Conservation (phyloP, 2,888 invertebrate genomes). For the Zygothrica quintamaculata region DNA sequence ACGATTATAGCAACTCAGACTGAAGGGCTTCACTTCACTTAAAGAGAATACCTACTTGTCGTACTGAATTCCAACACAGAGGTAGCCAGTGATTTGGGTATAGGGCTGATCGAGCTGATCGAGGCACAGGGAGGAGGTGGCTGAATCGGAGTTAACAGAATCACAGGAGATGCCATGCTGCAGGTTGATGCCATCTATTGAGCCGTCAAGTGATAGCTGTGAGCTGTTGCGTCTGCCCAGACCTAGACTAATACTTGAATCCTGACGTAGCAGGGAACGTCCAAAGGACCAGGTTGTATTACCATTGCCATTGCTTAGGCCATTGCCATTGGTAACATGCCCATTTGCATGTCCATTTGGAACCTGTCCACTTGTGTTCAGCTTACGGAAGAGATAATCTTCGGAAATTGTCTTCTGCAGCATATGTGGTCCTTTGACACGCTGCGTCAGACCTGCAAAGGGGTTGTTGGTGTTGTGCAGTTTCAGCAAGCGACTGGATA, state of each 20-base stretch:
- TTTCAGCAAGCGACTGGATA: slow-evolving; percentile 72
- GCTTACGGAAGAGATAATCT: slow-evolving; percentile 82
- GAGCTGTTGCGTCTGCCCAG: slow-evolving; percentile 83
- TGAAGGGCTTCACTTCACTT: neutral
- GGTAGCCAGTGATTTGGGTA: slow-evolving; percentile 89
- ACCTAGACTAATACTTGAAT: slow-evolving; percentile 76
- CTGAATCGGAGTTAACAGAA: slow-evolving; percentile 91
- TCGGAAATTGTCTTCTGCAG: slow-evolving; percentile 84
- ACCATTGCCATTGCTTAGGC: slow-evolving; percentile 52
- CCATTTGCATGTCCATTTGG: slow-evolving; percentile 37
- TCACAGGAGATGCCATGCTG: slow-evolving; percentile 90
- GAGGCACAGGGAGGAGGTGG: slow-evolving; percentile 88
- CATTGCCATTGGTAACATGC: slow-evolving; percentile 30
- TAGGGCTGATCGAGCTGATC: slow-evolving; percentile 89
- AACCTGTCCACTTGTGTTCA: slow-evolving; percentile 57
- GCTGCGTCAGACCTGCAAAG: slow-evolving; percentile 79
- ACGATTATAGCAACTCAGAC: too few relatives aligned
- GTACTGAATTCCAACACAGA: slow-evolving; percentile 91
- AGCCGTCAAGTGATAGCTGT: slow-evolving; percentile 81
- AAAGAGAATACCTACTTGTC: slow-evolving; percentile 87
- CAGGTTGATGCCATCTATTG: slow-evolving; percentile 81
- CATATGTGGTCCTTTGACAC: slow-evolving; percentile 82
- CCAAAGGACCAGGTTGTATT: slow-evolving; percentile 81
- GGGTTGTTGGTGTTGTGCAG: slow-evolving; percentile 73
- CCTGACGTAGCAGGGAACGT: slow-evolving; percentile 80